phyloP scores from a whole-genome alignment of 2,888 invertebrate species.

The Dryocosmus kuriphilus region DNA sequence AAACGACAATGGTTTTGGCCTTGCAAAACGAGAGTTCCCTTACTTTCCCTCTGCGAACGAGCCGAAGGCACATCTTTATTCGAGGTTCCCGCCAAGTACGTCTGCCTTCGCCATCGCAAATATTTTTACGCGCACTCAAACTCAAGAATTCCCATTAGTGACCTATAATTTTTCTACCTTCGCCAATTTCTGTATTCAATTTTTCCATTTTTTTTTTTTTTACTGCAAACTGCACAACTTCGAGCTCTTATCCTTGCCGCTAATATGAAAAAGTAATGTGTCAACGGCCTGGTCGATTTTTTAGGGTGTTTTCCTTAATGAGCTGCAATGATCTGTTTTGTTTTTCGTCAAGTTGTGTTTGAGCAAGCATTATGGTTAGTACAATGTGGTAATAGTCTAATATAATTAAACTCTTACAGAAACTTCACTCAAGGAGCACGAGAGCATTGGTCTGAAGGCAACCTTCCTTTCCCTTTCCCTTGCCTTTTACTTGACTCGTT shows the following conservation, averaged over 20 bases:
- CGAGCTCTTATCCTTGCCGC: not conserved
- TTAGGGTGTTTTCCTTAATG: conserved; percentile 1
- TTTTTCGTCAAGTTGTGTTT: not conserved
- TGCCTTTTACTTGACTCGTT: not conserved
- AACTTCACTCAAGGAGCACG: not conserved
- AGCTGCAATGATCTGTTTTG: not conserved
- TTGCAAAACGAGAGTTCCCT: conserved; percentile 60
- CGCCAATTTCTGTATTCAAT: conserved; percentile 15
- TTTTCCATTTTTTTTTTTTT: conserved; percentile 11
- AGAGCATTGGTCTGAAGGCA: not conserved
- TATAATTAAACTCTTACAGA: not conserved
- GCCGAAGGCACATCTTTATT: conserved; percentile 45
- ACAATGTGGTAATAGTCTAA: not conserved
- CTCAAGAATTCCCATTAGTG: conserved; percentile 28
- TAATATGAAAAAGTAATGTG: not conserved
- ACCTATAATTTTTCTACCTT: conserved; percentile 12
- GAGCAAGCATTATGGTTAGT: not conserved
- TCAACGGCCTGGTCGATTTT: not conserved
- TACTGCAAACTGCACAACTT: conserved; percentile 18
- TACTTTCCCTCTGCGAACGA: conserved; percentile 62
- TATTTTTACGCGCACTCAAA: conserved; percentile 35
- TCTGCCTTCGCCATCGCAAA: conserved; percentile 4
- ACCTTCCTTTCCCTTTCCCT: not conserved
- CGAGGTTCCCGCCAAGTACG: conserved; percentile 40
- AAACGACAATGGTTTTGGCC: conserved; percentile 48